Conservation (phyloP, 2,797 vertebrate species). For the Spheniscus humboldti region DNA sequence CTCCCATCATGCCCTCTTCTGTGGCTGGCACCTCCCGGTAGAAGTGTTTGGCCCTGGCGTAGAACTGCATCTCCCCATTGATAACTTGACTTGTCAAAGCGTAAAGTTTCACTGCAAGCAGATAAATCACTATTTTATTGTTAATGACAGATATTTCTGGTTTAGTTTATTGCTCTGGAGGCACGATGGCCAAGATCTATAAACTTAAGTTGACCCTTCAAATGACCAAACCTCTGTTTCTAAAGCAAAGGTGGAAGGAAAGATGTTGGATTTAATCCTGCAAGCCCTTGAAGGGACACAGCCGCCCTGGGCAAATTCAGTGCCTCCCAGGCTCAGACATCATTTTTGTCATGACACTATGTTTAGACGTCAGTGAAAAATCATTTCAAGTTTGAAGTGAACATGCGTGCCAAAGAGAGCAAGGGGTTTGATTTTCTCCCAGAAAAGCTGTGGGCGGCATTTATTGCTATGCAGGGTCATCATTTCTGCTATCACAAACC, state of each 20-base stretch:
- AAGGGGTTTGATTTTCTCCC: not conserved
- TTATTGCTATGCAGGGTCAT: not conserved
- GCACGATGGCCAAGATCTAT: not conserved
- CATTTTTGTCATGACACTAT: not conserved
- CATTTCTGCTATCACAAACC: not conserved
- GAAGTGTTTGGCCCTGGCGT: constrained; percentile 90
- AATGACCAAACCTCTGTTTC: not conserved
- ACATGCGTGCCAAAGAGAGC: not conserved
- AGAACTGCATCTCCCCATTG: constrained; percentile 95
- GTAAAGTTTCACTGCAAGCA: constrained; percentile 89
- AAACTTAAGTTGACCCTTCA: not conserved
- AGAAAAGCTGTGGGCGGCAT: not conserved
- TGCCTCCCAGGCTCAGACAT: not conserved
- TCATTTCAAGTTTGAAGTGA: not conserved
- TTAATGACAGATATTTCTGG: not conserved
- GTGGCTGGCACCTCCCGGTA: constrained; percentile 90
- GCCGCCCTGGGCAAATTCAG: not conserved
- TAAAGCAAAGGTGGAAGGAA: not conserved
- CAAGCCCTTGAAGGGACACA: not conserved
- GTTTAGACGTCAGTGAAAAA: not conserved
- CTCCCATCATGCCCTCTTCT: constrained; percentile 97
- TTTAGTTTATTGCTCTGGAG: not conserved
- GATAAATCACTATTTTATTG: constrained; percentile 28
- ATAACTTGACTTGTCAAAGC: constrained; percentile 93
- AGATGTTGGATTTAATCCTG: not conserved